Evolutionary conservation across 2,888 invertebrate genomes (phyloP).

Genomic region (Cancer borealis): DNA sequence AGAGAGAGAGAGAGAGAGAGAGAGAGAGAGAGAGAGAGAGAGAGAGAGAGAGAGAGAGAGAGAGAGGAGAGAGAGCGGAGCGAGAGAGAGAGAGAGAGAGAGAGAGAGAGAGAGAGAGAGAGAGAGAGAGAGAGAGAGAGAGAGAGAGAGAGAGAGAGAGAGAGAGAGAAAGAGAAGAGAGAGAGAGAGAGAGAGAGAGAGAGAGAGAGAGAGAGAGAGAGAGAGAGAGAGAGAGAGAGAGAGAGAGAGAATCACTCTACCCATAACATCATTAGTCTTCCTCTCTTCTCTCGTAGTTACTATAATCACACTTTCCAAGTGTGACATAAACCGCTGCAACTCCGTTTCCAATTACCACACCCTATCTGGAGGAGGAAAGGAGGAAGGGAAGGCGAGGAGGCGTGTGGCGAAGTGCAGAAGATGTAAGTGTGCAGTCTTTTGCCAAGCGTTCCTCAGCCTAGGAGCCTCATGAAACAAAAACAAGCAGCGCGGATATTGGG

Average conservation of each 20-base stretch:
- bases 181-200: constrained; percentile 17
- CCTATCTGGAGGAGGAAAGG: neutral
- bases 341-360: neutral
- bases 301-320: neutral
- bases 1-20: too few relatives aligned
- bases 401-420: neutral
- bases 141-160: constrained; percentile 12
- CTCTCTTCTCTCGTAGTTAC: neutral
- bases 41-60: too few relatives aligned
- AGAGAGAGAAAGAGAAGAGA: neutral
- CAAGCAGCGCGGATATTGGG: constrained; percentile 61
- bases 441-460: constrained; percentile 46
- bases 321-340: neutral
- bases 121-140: constrained; percentile 3
- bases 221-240: neutral
- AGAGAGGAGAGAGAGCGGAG: too few relatives aligned
- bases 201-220: neutral
- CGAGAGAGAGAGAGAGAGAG: too few relatives aligned
- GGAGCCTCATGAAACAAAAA: constrained; percentile 60
- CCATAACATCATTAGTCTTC: constrained; percentile 6
- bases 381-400: neutral
- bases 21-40: constrained; percentile 8
- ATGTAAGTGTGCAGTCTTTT: constrained; percentile 42
- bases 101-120: neutral
- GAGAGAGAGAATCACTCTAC: neutral